Percentiles rank a stretch among this genome's conserved stretches.
Evolutionary conservation across 2,888 invertebrate genomes (phyloP).

Genomic region (Liopterus haemorrhoidalis): DNA sequence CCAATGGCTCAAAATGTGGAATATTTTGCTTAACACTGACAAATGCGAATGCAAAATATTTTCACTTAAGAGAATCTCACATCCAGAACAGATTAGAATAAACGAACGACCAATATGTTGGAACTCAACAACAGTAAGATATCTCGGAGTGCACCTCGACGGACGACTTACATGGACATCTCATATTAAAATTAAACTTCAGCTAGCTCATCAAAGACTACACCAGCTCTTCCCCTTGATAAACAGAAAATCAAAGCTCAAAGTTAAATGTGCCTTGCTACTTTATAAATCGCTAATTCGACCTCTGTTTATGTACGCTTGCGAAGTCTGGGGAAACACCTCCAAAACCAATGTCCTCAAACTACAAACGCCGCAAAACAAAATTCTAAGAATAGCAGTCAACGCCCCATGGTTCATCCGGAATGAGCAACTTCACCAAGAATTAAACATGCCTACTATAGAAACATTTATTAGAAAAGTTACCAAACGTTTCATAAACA

Average conservation of each 20-base stretch:
- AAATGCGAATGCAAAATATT: constrained; percentile 11
- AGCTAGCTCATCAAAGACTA: constrained; percentile 5
- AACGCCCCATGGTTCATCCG: constrained; percentile 13
- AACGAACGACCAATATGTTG: not conserved
- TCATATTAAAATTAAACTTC: constrained; percentile 10
- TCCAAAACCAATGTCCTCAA: constrained; percentile 9
- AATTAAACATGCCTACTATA: too few relatives aligned
- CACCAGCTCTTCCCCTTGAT: constrained; percentile 6
- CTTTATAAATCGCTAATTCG: constrained; percentile 8
- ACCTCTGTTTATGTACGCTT: constrained; percentile 7
- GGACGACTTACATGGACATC: constrained; percentile 1
- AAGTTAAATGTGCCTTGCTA: constrained; percentile 7
- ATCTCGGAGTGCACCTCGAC: constrained; percentile 2
- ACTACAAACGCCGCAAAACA: constrained; percentile 14
- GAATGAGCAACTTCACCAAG: constrained; percentile 4
- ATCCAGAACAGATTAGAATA: too few relatives aligned
- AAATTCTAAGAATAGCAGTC: constrained; percentile 9
- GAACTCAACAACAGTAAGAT: not conserved
- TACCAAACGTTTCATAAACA: too few relatives aligned
- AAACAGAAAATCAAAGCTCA: not conserved
- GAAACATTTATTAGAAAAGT: too few relatives aligned
- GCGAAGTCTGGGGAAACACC: constrained; percentile 5
- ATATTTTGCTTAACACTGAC: constrained; percentile 5
- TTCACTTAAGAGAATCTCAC: not conserved
- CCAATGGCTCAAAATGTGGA: constrained; percentile 13